Evolutionary conservation across 2,888 invertebrate genomes (phyloP), one percentile per base, ranked within the genome.

Genomic region (Platycheirus albimanus): DNA sequence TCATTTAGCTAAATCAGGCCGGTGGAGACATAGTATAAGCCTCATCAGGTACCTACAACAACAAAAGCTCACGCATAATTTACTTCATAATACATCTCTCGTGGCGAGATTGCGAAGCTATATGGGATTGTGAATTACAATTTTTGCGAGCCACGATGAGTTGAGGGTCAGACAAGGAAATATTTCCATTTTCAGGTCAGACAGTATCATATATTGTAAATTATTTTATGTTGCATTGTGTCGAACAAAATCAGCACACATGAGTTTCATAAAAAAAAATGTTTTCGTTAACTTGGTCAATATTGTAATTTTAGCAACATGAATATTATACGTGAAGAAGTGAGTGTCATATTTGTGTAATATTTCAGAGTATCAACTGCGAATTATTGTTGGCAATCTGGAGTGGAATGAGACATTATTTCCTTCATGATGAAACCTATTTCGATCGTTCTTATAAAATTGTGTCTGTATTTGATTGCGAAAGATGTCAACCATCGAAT

Each of bases 81-180:
- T 54, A 38, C 11, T 28, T 54, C 64, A 54, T 36, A 74, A 10
- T 2, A 30, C 13, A 20, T 24, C 13, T 20, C 15, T 28, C 13
- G 6, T 24, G 24, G 3, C 3, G 24, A 4, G 24, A 24, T 24
- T 24, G 24, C 24, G 6, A n/a, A n/a, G n/a, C n/a, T n/a, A 4
- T 24, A 24, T 24, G 24, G 24, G 24, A 58, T 58, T 58, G 41
- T 41, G 58, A 58, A 76, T 69, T 76, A 54, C 69, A 45, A 64
- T 58, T 78, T 77, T 66, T 47, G 64, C 74, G 41, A 66, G 28
- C 17, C 11, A 69, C 58, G 11, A 30, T 36, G 43, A 79, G 74
- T 74, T 74, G 74, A 79, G 67, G 79, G 79, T 79, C 79, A 72
- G 51, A 41, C 54, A 47, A 64, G 70, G 20, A 77, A 64, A 64